Conservation (phyloP, 1,140 invertebrate species). For the Coboldia fuscipes region DNA sequence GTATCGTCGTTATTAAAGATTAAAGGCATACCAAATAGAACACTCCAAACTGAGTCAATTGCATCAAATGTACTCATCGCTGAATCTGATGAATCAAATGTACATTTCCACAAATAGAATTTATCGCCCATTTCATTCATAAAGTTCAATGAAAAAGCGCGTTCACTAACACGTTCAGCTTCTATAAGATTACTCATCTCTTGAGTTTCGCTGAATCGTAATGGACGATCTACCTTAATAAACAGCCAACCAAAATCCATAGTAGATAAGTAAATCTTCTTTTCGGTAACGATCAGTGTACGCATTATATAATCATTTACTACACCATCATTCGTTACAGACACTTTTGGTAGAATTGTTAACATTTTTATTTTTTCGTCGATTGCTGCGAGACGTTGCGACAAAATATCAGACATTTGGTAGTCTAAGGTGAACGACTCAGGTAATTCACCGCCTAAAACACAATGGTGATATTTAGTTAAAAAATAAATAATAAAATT, state of each 20-base stretch:
- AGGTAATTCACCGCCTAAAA: constrained; percentile 10
- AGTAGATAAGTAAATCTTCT: constrained; percentile 16
- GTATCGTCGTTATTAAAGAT: constrained; percentile 4
- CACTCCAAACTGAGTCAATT: constrained; percentile 15
- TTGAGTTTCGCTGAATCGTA: constrained; percentile 17
- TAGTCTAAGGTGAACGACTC: constrained; percentile 22
- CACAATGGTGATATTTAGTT: background rate
- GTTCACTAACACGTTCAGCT: constrained; percentile 19
- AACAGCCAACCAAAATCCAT: constrained; percentile 24
- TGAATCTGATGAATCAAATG: constrained; percentile 13
- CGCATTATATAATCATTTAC: constrained; percentile 13
- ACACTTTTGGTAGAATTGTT: constrained; percentile 22
- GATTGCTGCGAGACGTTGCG: constrained; percentile 10
- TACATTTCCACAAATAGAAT: constrained; percentile 14
- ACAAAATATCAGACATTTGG: constrained; percentile 14
- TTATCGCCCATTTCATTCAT: constrained; percentile 16
- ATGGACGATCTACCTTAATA: constrained; percentile 6
- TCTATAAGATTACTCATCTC: constrained; percentile 28
- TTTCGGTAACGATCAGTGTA: constrained; percentile 14
- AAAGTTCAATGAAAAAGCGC: constrained; percentile 12
- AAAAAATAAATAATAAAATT: constrained; percentile 1
- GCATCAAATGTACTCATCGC: constrained; percentile 12
- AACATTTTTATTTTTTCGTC: constrained; percentile 20
- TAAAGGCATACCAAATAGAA: constrained; percentile 17
- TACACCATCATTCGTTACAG: constrained; percentile 13